phyloP scores from a whole-genome alignment of 1,140 invertebrate genomes.

The Schlechtendalia chinensis region DNA sequence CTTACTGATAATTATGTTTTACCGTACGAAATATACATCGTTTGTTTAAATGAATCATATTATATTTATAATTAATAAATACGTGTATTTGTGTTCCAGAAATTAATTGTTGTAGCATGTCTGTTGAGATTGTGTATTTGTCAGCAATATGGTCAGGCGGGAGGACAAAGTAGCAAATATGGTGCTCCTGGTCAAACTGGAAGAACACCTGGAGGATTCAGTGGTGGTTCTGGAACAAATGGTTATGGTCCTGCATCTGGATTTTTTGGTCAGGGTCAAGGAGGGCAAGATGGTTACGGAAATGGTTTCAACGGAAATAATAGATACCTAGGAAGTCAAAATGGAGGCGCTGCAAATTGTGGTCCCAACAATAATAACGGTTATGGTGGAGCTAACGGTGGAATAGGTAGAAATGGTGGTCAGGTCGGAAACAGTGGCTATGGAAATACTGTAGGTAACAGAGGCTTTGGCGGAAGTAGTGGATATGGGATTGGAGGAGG shows the following conservation, averaged over 20 bases:
- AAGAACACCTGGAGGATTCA: neutral
- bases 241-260: neutral
- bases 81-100: conserved; percentile 8
- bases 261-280: conserved; percentile 1
- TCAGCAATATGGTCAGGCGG: conserved; percentile 31
- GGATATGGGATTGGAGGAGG: conserved; percentile 7
- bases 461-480: neutral
- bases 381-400: neutral
- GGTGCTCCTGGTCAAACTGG: neutral
- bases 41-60: too few relatives aligned
- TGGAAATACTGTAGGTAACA: neutral
- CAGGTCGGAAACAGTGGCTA: neutral
- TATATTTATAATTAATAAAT: neutral
- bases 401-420: neutral
- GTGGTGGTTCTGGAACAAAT: neutral
- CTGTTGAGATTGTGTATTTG: conserved; percentile 29
- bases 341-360: neutral
- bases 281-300: neutral
- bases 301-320: conserved; percentile 15
- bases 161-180: conserved; percentile 26
- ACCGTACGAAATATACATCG: too few relatives aligned
- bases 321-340: conserved; percentile 1
- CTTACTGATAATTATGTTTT: too few relatives aligned
- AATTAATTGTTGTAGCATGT: conserved; percentile 16
- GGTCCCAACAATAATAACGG: neutral